Evolutionary conservation across 2,888 invertebrate species (phyloP).

Genomic region (Saturnia pavonia): DNA sequence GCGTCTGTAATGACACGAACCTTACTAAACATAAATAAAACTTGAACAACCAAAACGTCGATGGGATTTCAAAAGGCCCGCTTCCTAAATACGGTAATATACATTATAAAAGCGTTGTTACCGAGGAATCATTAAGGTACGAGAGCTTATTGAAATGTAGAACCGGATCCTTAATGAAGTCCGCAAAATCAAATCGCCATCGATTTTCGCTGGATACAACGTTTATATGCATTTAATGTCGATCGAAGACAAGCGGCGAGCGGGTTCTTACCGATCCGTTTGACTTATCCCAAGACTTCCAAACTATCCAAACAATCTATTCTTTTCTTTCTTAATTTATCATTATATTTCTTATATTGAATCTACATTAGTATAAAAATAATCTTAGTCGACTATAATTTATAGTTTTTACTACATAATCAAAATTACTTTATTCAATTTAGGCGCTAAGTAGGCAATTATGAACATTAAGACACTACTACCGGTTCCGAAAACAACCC

Average conservation of each 20-base stretch:
- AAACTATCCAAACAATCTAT: background rate
- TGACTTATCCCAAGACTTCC: background rate
- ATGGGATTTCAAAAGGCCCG: slow-evolving; percentile 69
- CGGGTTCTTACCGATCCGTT: background rate
- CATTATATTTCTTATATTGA: background rate
- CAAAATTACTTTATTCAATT: too few species aligned
- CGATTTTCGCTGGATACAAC: slow-evolving; percentile 69
- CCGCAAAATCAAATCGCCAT: slow-evolving; percentile 77
- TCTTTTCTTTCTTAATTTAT: background rate
- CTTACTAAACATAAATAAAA: slow-evolving; percentile 51
- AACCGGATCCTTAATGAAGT: slow-evolving; percentile 80
- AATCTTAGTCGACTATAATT: background rate
- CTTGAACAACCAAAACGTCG: slow-evolving; percentile 53
- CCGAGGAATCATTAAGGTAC: slow-evolving; percentile 73
- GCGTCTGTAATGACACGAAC: slow-evolving; percentile 56
- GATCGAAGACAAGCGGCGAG: slow-evolving; percentile 31
- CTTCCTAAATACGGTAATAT: slow-evolving; percentile 75
- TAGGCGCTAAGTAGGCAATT: too few species aligned
- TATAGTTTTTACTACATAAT: background rate
- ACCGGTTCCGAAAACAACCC: too few species aligned
- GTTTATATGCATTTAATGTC: slow-evolving; percentile 72
- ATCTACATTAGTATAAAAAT: background rate
- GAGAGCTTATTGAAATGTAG: slow-evolving; percentile 76
- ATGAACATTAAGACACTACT: too few species aligned
- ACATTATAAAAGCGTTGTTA: slow-evolving; percentile 72